Conservation (phyloP, 2,888 invertebrate genomes). For the Amiota minor region DNA sequence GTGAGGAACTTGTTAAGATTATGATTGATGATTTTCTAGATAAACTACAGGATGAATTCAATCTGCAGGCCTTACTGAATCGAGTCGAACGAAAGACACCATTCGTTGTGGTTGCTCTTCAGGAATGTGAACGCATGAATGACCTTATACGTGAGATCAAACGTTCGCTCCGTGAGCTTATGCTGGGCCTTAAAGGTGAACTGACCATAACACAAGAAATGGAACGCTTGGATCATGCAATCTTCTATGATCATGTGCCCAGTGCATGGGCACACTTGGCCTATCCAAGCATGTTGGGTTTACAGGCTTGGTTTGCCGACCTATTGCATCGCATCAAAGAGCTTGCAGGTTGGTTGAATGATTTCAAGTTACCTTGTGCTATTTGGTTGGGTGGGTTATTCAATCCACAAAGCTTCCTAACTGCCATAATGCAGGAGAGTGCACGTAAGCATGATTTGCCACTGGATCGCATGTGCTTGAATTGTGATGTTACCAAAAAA, state of each 20-base stretch:
- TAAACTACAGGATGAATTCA: constrained; percentile 92
- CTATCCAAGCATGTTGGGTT: constrained; percentile 89
- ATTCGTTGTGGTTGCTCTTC: constrained; percentile 91
- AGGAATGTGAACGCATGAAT: constrained; percentile 97
- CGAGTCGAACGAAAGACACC: constrained; percentile 93
- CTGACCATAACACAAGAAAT: constrained; percentile 95
- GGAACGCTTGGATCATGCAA: constrained; percentile 88
- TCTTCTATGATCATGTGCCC: constrained; percentile 92
- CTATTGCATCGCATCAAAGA: constrained; percentile 86
- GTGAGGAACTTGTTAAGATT: constrained; percentile 84
- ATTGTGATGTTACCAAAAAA: constrained; percentile 96
- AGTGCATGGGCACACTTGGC: constrained; percentile 88
- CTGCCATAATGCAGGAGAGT: constrained; percentile 98
- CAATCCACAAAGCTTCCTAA: constrained; percentile 97
- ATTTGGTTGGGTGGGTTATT: constrained; percentile 97
- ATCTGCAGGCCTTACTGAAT: constrained; percentile 86
- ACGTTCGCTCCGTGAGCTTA: constrained; percentile 87
- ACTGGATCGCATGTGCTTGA: constrained; percentile 94
- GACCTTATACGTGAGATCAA: constrained; percentile 86
- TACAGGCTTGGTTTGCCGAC: constrained; percentile 92
- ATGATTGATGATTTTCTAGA: constrained; percentile 91
- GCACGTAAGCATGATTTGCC: constrained; percentile 97
- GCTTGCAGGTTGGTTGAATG: constrained; percentile 89
- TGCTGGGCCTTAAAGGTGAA: constrained; percentile 94
- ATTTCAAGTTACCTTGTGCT: constrained; percentile 85